These are phyloP conservation scores for Diarsia mendica DNA, from an alignment of 2,888 invertebrate genomes.

Conservation along the genomic window DNA sequence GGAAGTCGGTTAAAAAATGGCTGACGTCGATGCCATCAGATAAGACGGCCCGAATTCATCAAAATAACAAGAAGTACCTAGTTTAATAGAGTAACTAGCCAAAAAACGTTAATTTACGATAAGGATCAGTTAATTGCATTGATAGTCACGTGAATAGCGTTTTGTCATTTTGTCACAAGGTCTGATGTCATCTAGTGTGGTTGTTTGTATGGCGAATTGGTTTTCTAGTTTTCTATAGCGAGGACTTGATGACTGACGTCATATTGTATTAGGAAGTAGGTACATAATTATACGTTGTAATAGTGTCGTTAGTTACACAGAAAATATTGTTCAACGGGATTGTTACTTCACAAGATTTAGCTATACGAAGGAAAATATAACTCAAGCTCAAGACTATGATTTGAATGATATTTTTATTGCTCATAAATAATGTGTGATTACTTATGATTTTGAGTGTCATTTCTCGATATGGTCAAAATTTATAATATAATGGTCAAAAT, in stretches of 20 bases:
- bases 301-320: not conserved
- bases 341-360: not conserved
- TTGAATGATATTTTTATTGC: not conserved
- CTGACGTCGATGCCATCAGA: conserved; percentile 21
- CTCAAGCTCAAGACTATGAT: not conserved
- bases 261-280: conserved; percentile 9
- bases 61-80: conserved; percentile 10
- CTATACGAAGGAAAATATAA: not conserved
- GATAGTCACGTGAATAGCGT: conserved; percentile 12
- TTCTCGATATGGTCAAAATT: too few species aligned
- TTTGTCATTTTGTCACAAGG: conserved; percentile 24
- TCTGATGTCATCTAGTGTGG: conserved; percentile 47
- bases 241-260: conserved; percentile 13
- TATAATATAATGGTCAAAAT: too few species aligned
- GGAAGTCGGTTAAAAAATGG: conserved; percentile 1
- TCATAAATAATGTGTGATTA: not conserved
- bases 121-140: conserved; percentile 47
- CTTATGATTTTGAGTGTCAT: too few species aligned
- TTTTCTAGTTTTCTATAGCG: conserved; percentile 15
- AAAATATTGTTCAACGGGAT: conserved; percentile 6
- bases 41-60: conserved; percentile 19
- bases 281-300: not conserved
- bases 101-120: conserved; percentile 40
- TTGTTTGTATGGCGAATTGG: conserved; percentile 22
- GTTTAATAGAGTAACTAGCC: conserved; percentile 23